phyloP scores from a whole-genome alignment of 2,888 invertebrate genomes.

The Digitonthophagus gazella region DNA sequence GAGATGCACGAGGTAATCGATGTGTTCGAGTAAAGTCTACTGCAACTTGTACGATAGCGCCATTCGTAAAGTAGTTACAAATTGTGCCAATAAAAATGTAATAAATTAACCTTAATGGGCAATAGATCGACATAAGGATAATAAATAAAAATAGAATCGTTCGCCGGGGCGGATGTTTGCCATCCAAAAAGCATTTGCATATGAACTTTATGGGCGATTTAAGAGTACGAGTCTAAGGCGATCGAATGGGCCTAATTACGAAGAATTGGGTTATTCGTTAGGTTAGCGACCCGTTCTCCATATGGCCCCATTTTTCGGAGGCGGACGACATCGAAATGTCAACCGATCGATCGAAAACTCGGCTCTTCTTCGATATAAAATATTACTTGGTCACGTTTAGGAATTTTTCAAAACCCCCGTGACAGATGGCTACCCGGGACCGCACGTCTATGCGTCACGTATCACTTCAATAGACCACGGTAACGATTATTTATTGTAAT shows the following conservation, averaged over 20 bases:
- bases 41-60: conserved; percentile 19
- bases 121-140: conserved; percentile 11
- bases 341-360: too few relatives aligned
- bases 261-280: not conserved
- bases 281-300: not conserved
- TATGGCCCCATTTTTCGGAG: not conserved
- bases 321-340: not conserved
- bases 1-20: not conserved
- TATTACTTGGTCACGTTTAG: not conserved
- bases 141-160: conserved; percentile 2
- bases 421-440: not conserved
- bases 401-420: not conserved
- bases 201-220: conserved; percentile 5
- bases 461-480: not conserved
- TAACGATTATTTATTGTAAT: not conserved
- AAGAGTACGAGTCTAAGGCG: not conserved
- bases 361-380: not conserved
- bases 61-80: conserved; percentile 13
- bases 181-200: conserved; percentile 7
- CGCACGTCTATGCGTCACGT: not conserved
- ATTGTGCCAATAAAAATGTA: conserved; percentile 10
- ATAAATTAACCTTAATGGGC: conserved; percentile 8
- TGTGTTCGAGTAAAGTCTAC: not conserved
- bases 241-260: not conserved
- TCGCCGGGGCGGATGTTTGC: conserved; percentile 11